Percentiles rank a stretch among this genome's conserved stretches.
These are phyloP conservation scores for Ancistrus triradiatus DNA, from an alignment of 2,113 vertebrate species.

Conservation along the genomic window DNA sequence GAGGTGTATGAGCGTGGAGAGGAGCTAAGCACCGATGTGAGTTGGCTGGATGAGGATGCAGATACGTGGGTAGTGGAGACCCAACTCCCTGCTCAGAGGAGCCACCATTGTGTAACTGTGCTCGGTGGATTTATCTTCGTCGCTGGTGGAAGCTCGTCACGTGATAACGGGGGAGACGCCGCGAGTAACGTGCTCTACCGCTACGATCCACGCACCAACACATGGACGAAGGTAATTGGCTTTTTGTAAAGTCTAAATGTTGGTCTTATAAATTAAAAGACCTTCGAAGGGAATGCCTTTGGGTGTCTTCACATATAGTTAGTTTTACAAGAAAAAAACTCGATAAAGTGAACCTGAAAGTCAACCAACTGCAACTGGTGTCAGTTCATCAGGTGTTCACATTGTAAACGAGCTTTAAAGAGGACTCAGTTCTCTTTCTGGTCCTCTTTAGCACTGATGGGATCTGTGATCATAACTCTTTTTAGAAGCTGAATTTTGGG, in stretches of 20 bases:
- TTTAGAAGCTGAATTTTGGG: too few species aligned
- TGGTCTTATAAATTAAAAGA: background rate
- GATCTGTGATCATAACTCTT: too few species aligned
- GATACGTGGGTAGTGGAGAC: slow-evolving; percentile 82
- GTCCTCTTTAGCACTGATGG: too few species aligned
- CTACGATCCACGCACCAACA: slow-evolving; percentile 90
- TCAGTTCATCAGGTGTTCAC: too few species aligned
- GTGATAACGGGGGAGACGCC: slow-evolving; percentile 85
- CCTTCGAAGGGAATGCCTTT: too few species aligned
- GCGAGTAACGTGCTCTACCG: slow-evolving; percentile 90
- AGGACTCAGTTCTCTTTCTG: too few species aligned
- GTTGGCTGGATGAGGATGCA: slow-evolving; percentile 74
- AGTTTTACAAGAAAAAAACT: too few species aligned
- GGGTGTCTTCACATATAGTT: too few species aligned
- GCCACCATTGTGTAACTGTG: slow-evolving; percentile 86
- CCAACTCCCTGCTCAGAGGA: slow-evolving; percentile 79
- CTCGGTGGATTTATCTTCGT: slow-evolving; percentile 90
- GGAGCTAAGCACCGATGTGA: slow-evolving; percentile 86
- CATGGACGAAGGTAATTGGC: slow-evolving; percentile 85
- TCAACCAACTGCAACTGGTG: too few species aligned
- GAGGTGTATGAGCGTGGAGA: slow-evolving; percentile 89
- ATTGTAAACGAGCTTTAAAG: too few species aligned
- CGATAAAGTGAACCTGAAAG: too few species aligned
- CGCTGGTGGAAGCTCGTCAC: slow-evolving; percentile 85
- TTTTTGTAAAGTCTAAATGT: too few species aligned